Evolutionary conservation across 2,888 invertebrate species (phyloP).

Genomic region (Alviniconcha strummeri): DNA sequence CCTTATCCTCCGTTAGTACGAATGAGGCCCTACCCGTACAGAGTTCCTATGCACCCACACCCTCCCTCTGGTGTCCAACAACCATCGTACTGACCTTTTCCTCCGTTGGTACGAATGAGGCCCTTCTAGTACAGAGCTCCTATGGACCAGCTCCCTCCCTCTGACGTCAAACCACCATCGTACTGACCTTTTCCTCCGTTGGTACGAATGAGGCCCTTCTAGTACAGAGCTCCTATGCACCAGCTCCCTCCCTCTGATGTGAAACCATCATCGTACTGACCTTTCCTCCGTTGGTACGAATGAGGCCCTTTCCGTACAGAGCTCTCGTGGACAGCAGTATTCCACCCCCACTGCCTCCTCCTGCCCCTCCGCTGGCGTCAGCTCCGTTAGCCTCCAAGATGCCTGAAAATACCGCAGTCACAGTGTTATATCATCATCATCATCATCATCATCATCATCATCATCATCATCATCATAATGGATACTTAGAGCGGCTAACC

Average conservation of each 20-base stretch:
- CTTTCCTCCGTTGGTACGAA: slow-evolving; percentile 54
- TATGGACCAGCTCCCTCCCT: slow-evolving; percentile 56
- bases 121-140: slow-evolving; percentile 52
- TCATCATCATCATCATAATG: too few relatives aligned
- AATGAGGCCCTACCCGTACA: too few relatives aligned
- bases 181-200: neutral
- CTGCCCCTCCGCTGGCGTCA: slow-evolving; percentile 43
- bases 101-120: slow-evolving; percentile 51
- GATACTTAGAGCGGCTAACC: too few relatives aligned
- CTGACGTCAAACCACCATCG: slow-evolving; percentile 24
- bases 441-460: too few relatives aligned
- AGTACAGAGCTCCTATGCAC: too few relatives aligned
- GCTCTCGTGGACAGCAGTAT: slow-evolving; percentile 44
- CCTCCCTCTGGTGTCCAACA: too few relatives aligned
- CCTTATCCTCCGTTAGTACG: too few relatives aligned
- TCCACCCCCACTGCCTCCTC: slow-evolving; percentile 63
- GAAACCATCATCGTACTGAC: too few relatives aligned
- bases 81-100: slow-evolving; percentile 44
- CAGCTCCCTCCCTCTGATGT: too few relatives aligned
- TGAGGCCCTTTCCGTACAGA: slow-evolving; percentile 54
- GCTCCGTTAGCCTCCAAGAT: slow-evolving; percentile 52
- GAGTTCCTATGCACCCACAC: too few relatives aligned
- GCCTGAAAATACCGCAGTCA: slow-evolving; percentile 41
- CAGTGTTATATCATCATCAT: too few relatives aligned
- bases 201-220: neutral